phyloP scores from a whole-genome alignment of 2,888 invertebrate species.

The Sphaerophoria taeniata region DNA sequence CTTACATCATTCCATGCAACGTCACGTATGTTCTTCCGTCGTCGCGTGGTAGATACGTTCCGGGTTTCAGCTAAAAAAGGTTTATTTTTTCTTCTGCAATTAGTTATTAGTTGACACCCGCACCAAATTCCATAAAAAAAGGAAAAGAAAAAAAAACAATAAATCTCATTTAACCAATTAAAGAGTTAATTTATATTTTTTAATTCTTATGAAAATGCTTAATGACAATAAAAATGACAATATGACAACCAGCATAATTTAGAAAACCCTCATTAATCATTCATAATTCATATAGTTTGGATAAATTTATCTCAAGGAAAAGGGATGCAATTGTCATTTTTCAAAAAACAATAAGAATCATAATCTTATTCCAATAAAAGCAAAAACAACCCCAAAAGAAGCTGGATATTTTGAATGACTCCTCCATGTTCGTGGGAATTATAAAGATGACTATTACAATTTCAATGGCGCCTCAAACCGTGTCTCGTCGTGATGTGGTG shows the following conservation, averaged over 20 bases:
- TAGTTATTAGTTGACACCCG: neutral
- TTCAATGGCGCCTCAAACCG: slow-evolving; percentile 15
- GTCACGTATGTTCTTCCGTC: too few relatives aligned
- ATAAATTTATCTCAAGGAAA: neutral
- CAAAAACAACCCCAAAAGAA: neutral
- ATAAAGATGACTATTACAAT: slow-evolving; percentile 10
- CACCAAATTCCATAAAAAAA: neutral
- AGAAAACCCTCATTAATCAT: slow-evolving; percentile 9
- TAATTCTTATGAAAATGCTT: neutral
- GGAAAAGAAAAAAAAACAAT: neutral
- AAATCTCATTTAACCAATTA: slow-evolving; percentile 25
- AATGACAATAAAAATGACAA: neutral
- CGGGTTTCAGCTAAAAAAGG: too few relatives aligned
- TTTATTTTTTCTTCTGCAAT: too few relatives aligned
- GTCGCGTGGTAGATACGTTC: too few relatives aligned
- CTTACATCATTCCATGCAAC: too few relatives aligned
- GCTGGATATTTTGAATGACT: slow-evolving; percentile 7
- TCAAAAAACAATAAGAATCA: slow-evolving; percentile 20
- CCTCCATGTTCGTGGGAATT: slow-evolving; percentile 24
- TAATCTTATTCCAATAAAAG: slow-evolving; percentile 1
- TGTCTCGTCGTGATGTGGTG: neutral
- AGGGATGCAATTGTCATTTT: slow-evolving; percentile 5
- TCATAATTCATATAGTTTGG: neutral
- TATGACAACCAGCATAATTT: neutral
- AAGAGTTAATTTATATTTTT: slow-evolving; percentile 13